Conservation (phyloP, 2,888 invertebrate genomes). For the Parelbella ahira region DNA sequence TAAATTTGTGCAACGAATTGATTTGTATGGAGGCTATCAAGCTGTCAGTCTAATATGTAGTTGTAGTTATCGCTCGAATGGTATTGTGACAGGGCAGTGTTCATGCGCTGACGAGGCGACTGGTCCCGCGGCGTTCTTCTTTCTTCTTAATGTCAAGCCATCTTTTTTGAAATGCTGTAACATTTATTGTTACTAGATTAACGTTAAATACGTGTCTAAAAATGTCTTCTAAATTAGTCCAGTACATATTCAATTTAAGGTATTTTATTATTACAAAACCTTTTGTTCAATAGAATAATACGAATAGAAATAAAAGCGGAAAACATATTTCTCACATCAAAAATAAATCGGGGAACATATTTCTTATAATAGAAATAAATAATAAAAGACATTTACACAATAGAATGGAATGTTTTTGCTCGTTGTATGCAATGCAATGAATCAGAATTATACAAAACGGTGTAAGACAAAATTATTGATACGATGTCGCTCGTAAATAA, state of each 20-base stretch:
- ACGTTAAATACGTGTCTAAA: no score
- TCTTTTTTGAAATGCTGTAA: no score
- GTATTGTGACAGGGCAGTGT: constrained; percentile 15
- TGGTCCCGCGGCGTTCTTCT: neutral
- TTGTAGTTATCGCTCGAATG: constrained; percentile 9
- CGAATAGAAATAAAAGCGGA: neutral
- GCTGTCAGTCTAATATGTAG: constrained; percentile 8
- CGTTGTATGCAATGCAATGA: constrained; percentile 7
- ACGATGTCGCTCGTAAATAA: constrained; percentile 21
- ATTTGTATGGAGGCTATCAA: constrained; percentile 17
- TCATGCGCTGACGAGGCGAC: constrained; percentile 1
- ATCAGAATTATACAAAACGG: constrained; percentile 17
- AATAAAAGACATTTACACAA: no score
- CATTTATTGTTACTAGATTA: no score
- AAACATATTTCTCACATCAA: neutral
- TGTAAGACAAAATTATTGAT: constrained; percentile 22
- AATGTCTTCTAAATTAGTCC: no score
- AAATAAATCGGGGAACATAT: no score
- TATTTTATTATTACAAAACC: no score
- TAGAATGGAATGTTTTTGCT: no score
- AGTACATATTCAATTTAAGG: no score
- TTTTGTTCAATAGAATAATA: no score
- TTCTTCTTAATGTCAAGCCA: no score
- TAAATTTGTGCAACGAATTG: constrained; percentile 13
- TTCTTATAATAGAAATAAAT: no score